Percentiles rank a stretch among this genome's conserved stretches.
Evolutionary conservation across 2,797 vertebrate species (phyloP).

Genomic region (Apodemus agrarius): DNA sequence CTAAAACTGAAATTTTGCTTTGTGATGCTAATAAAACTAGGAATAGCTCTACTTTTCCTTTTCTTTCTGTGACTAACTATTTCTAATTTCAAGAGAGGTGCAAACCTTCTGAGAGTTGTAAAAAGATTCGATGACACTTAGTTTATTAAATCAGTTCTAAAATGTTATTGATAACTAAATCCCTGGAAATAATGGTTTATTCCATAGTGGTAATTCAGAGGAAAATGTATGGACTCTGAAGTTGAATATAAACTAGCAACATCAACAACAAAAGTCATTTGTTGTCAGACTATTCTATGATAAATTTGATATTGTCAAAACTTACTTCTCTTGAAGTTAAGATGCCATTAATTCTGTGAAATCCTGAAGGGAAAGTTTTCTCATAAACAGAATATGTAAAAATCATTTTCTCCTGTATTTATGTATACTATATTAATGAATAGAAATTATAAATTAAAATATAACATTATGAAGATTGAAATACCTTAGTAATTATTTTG

Average conservation of each 20-base stretch:
- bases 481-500: neutral
- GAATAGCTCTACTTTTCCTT: neutral
- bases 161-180: constrained; percentile 11
- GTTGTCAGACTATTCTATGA: constrained; percentile 3
- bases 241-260: neutral
- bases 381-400: neutral
- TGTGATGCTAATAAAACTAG: neutral
- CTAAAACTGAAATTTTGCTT: neutral
- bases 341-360: constrained; percentile 10
- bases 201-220: constrained; percentile 50
- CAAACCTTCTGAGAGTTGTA: neutral
- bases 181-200: neutral
- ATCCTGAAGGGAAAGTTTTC: neutral
- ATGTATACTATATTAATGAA: neutral
- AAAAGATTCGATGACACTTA: neutral
- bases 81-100: neutral
- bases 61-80: neutral
- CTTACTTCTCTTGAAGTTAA: neutral
- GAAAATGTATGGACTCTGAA: neutral
- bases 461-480: neutral
- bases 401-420: neutral
- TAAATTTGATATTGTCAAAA: neutral
- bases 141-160: neutral
- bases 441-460: neutral
- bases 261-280: neutral